Evolutionary conservation across 2,113 vertebrate species (phyloP).

Genomic region (Jacana jacana): DNA sequence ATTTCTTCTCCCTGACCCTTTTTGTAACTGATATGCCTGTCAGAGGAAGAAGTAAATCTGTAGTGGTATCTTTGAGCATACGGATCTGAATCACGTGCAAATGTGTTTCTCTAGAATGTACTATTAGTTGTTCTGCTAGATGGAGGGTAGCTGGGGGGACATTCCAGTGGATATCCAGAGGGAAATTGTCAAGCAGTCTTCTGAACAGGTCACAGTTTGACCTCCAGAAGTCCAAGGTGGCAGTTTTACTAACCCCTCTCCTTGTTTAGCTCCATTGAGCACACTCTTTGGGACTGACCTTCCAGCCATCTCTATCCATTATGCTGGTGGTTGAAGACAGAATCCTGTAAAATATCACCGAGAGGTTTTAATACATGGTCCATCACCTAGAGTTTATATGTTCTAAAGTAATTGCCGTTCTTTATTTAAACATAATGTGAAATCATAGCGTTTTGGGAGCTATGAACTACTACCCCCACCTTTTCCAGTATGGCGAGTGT

Average conservation of each 20-base stretch:
- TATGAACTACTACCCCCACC: constrained; percentile 13
- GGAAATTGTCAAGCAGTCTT: no score
- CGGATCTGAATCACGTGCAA: not conserved
- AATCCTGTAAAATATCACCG: not conserved
- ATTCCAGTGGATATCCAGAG: not conserved
- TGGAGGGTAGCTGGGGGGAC: not conserved
- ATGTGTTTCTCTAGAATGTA: not conserved
- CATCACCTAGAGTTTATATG: not conserved
- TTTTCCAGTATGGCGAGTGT: constrained; percentile 11
- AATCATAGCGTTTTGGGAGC: constrained; percentile 27
- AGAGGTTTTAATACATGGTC: not conserved
- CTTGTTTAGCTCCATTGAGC: no score
- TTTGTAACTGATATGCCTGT: not conserved
- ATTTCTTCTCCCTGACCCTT: not conserved
- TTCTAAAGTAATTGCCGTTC: constrained; percentile 8
- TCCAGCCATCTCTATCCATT: no score
- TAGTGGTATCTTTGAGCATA: not conserved
- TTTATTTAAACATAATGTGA: constrained; percentile 36
- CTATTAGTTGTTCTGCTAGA: not conserved
- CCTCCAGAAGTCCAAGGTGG: no score
- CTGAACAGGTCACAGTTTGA: no score
- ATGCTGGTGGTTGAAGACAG: not conserved
- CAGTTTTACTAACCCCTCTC: no score
- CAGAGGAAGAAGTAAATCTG: not conserved
- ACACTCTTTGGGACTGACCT: no score